Percentiles rank a stretch among this genome's conserved stretches.
These are phyloP conservation scores for Dendronephthya gigantea DNA, from an alignment of 64 coral and sea anemone species.

Conservation along the genomic window DNA sequence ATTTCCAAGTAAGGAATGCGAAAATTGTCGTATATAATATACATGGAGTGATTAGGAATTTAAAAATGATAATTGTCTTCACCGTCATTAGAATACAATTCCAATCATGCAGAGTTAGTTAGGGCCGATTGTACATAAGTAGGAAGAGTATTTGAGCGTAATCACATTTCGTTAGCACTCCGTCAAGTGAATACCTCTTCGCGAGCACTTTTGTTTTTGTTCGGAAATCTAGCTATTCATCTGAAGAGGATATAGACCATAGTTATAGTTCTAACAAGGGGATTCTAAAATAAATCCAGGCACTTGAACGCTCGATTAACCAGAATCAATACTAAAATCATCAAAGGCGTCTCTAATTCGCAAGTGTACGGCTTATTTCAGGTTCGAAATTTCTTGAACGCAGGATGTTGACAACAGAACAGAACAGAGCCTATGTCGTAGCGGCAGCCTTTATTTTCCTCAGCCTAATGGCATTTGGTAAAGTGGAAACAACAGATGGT, in stretches of 20 bases:
- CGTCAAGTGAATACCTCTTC: neutral
- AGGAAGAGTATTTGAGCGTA: neutral
- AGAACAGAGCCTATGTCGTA: neutral
- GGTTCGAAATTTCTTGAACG: neutral
- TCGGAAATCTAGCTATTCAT: neutral
- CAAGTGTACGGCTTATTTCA: neutral
- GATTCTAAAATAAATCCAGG: neutral
- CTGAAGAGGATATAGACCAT: neutral
- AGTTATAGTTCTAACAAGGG: neutral
- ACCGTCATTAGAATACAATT: constrained; percentile 23
- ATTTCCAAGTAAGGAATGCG: constrained; percentile 11
- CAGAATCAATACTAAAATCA: neutral
- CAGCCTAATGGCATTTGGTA: neutral
- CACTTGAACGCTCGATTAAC: constrained; percentile 8
- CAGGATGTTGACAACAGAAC: neutral
- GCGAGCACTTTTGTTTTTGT: neutral
- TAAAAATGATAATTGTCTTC: constrained; percentile 6
- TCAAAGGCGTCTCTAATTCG: neutral
- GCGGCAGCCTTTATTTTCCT: neutral
- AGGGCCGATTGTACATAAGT: neutral
- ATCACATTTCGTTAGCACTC: neutral
- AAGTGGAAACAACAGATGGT: neutral
- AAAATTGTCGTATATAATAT: constrained; percentile 20
- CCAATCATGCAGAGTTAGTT: constrained; percentile 1
- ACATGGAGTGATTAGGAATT: constrained; percentile 21